Conservation (phyloP, 2,113 vertebrate genomes). For the Sterna hirundo region DNA sequence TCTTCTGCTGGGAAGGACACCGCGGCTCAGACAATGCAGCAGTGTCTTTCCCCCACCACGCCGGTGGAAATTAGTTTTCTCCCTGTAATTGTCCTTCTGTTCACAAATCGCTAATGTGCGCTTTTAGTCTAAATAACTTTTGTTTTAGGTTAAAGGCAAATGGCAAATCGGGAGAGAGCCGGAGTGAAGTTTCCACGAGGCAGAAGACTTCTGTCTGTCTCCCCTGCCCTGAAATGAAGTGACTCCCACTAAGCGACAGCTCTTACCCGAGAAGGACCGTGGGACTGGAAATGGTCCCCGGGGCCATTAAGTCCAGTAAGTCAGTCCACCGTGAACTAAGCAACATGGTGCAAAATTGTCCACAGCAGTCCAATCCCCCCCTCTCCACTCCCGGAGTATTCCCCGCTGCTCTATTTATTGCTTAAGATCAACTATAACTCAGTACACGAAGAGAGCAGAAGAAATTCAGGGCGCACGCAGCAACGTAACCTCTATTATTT, state of each 20-base stretch:
- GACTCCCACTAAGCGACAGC: neutral
- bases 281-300: neutral
- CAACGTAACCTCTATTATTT: fast-evolving
- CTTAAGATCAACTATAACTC: fast-evolving
- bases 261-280: neutral
- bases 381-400: neutral
- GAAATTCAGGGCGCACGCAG: neutral
- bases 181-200: neutral
- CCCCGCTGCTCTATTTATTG: fast-evolving
- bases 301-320: neutral
- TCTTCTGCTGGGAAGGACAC: neutral
- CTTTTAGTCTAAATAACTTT: neutral
- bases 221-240: neutral
- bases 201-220: neutral
- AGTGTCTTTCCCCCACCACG: neutral
- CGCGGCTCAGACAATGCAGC: neutral
- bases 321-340: neutral
- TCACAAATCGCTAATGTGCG: neutral
- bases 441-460: fast-evolving
- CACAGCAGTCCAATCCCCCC: neutral
- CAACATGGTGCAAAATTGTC: neutral
- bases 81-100: constrained; percentile 2
- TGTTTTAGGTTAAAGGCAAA: neutral
- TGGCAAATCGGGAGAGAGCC: neutral
- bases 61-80: neutral